Base-by-base conservation (phyloP, 92 coral and sea anemone genomes). In the Nematostella vectensis region DNA sequence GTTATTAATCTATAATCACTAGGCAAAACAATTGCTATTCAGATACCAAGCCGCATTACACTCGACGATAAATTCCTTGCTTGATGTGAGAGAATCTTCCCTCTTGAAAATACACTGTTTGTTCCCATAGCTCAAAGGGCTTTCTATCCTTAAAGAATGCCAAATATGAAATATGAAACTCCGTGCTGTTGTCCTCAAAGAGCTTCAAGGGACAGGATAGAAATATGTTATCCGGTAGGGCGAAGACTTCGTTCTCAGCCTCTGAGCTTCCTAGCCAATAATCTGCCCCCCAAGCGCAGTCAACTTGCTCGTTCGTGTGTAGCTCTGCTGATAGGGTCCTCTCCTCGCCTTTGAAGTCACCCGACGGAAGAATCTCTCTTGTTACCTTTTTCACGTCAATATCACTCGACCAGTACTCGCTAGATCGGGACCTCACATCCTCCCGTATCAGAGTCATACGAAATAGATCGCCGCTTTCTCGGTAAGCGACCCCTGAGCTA, bases 61-160 rank as follows among this genome's bases (percentile, higher is more conserved):
- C n/a, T n/a, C n/a, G n/a, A n/a, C n/a, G n/a, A 18, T 64, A 64
- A 2, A 64, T 64, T 13, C 70, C 70, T 31, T 64, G 70, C 39
- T 64, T 53, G 61, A 64, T 33, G 31, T 38, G 21, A 17, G 61
- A 22, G 36, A 64, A 64, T 3, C 18, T 53, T 23, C 70, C 70
- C 3, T 52, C 26, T 16, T 52, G 6, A 15, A 33, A 33, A 33
- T 33, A 33, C 40, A 66, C 53, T 10, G 72, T 66, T 33, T 66
- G 63, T 22, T 55, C 40, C 47, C 72, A 28, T 42, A 66, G 23
- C 56, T 66, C 72, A 0, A 28, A 43, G 20, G 43, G 39, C 4
- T 66, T 23, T n/a, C 28, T 31, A 10, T 54, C 54, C 20, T 57
- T 33, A 45, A 33, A 66, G 22, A 38, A 25, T 16, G 62, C 51